Percentiles rank a stretch among this genome's conserved stretches.
Conservation (phyloP, 1,140 invertebrate species). For the Anastrepha ludens region DNA sequence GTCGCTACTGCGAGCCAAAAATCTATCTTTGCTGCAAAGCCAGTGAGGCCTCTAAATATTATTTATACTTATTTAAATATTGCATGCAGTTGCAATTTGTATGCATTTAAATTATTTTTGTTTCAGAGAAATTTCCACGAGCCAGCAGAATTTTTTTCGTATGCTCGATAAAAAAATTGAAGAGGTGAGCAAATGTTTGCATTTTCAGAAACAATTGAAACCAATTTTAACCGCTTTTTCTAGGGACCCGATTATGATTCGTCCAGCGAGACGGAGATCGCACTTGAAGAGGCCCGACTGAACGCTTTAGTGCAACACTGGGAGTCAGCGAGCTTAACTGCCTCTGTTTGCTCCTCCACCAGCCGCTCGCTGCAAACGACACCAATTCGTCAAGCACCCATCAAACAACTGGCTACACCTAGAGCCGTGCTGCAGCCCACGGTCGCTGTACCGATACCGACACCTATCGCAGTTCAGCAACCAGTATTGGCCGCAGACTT, state of each 20-base stretch:
- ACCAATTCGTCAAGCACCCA: slow-evolving; percentile 69
- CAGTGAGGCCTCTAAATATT: slow-evolving; percentile 66
- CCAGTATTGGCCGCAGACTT: slow-evolving; percentile 64
- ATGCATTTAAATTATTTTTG: neutral
- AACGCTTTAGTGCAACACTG: slow-evolving; percentile 78
- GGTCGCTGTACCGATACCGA: slow-evolving; percentile 43
- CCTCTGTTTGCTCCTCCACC: slow-evolving; percentile 74
- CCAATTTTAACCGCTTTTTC: slow-evolving; percentile 1
- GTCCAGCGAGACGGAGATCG: slow-evolving; percentile 79
- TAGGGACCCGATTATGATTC: slow-evolving; percentile 85
- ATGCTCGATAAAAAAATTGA: slow-evolving; percentile 94
- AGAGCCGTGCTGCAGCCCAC: slow-evolving; percentile 55
- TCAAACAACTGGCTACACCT: slow-evolving; percentile 60
- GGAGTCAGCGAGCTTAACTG: slow-evolving; percentile 78
- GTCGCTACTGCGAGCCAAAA: slow-evolving; percentile 72
- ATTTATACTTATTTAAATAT: neutral
- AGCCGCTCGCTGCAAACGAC: slow-evolving; percentile 73
- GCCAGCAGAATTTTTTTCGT: slow-evolving; percentile 92
- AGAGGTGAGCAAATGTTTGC: slow-evolving; percentile 79
- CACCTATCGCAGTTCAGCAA: slow-evolving; percentile 54
- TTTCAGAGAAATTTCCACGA: slow-evolving; percentile 87
- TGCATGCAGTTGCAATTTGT: neutral
- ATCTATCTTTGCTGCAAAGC: slow-evolving; percentile 72
- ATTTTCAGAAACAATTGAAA: neutral
- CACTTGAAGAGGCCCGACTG: slow-evolving; percentile 77